Conservation (phyloP, 2,113 vertebrate species). For the Lepidothrix coronata region DNA sequence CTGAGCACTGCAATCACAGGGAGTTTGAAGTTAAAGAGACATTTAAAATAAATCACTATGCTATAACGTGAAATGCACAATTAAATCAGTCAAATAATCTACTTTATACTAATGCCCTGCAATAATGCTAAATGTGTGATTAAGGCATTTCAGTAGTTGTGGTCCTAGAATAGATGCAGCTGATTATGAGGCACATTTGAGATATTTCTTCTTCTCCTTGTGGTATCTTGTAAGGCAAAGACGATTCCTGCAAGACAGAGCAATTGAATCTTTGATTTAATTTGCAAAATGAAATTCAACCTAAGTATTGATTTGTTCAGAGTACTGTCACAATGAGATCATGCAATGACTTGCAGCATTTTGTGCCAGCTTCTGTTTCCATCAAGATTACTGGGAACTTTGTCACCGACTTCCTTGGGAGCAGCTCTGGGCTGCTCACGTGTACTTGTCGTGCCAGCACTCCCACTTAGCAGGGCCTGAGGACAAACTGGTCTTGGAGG, state of each 20-base stretch:
- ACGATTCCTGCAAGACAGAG: not conserved
- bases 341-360: not conserved
- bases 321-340: not conserved
- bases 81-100: not conserved
- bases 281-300: conserved; percentile 31
- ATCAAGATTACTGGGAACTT: not conserved
- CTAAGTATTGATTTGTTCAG: conserved; percentile 20
- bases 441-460: not conserved
- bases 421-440: not conserved
- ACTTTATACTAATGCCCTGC: not conserved
- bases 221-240: not conserved
- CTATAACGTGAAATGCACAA: not conserved
- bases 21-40: not conserved
- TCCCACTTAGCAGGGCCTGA: not conserved
- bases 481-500: not conserved
- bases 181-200: not conserved
- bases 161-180: not conserved
- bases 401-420: not conserved
- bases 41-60: not conserved
- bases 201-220: not conserved
- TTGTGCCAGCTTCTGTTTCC: conserved; percentile 38
- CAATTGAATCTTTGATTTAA: conserved; percentile 4
- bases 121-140: not conserved
- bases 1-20: not conserved
- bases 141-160: not conserved